Evolutionary conservation across 2,888 invertebrate genomes (phyloP), one percentile per base, ranked within the genome.

Genomic region (Nymphalis urticae): DNA sequence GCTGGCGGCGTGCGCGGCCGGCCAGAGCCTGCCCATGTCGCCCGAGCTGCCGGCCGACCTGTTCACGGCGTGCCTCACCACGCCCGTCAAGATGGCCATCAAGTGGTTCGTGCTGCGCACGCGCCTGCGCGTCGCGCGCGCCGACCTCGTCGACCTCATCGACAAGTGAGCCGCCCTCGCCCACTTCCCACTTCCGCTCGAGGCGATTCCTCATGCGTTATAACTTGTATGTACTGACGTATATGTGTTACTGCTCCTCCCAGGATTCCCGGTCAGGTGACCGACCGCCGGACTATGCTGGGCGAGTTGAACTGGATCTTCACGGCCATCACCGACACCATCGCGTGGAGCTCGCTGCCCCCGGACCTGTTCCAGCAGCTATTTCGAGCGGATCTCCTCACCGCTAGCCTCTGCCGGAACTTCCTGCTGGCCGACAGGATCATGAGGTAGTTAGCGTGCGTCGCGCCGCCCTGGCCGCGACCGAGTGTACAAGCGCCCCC

Each of bases 221-320:
- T 27, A 4, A 5, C 5, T 27, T 5, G 27, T 27, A 27, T 27
- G 3, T 27, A 5, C 1, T 27, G 1, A 27, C 6, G 27, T 32
- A 6, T 21, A 21, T 21, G 24, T 17, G n/a, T 32, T 48, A 9
- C 42, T 16, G 51, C 6, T 42, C 24, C 4, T 1, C 17, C 24
- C 32, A 97, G 97, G 89, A 98, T 99, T 79, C 99, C 99, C 9
- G 99, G 99, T 1, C 97, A 97, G 83, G 94, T 98, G 76, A 97
- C 96, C 76, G 99, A 99, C 92, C 94, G 99, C 24, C 94, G 98
- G 79, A 99, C 99, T 42, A 98, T 99, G 97, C 94, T 99, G 75
- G 99, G 99, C 61, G 99, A 99, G 92, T 93, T 99, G 71, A 99
- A 99, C 93, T 99, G 99, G 99, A 99, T 99, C 84, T 99, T 99